These are phyloP conservation scores for Uria lomvia DNA, from an alignment of 2,113 vertebrate genomes.

Conservation along the genomic window DNA sequence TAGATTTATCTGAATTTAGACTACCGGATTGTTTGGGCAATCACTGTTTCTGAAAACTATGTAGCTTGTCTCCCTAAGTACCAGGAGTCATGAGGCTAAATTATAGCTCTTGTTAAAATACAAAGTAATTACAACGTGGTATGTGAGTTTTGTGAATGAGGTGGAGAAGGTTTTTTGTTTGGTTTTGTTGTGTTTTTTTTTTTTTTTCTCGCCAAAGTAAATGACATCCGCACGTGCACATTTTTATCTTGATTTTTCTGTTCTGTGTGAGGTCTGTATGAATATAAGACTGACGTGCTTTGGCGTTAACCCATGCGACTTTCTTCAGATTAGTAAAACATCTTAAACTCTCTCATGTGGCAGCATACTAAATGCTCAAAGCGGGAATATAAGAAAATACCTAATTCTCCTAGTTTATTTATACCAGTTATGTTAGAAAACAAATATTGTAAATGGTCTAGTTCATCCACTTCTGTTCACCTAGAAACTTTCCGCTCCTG, in stretches of 20 bases:
- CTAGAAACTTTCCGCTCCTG: background rate
- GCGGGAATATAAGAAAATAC: background rate
- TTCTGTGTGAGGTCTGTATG: background rate
- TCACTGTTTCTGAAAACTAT: background rate
- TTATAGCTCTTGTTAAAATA: slow-evolving; percentile 8
- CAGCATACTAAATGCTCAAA: background rate
- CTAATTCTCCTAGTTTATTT: background rate
- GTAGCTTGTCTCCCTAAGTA: background rate
- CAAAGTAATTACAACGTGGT: background rate
- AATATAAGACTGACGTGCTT: background rate
- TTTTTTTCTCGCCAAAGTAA: background rate
- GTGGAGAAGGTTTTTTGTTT: background rate
- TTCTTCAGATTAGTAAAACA: background rate
- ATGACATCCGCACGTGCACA: background rate
- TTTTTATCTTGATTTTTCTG: background rate
- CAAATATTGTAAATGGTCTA: background rate
- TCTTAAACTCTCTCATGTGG: background rate
- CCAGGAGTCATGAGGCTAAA: background rate
- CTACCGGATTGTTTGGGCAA: background rate
- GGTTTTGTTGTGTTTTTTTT: background rate
- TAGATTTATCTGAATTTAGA: background rate
- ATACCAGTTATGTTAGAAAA: background rate
- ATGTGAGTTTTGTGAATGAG: background rate
- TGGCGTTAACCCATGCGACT: background rate
- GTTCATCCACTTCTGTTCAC: background rate